A percentile compares a stretch with the other conserved stretches of the same genome.
Conservation (phyloP, 2,113 vertebrate genomes). For the Tympanuchus pallidicinctus region DNA sequence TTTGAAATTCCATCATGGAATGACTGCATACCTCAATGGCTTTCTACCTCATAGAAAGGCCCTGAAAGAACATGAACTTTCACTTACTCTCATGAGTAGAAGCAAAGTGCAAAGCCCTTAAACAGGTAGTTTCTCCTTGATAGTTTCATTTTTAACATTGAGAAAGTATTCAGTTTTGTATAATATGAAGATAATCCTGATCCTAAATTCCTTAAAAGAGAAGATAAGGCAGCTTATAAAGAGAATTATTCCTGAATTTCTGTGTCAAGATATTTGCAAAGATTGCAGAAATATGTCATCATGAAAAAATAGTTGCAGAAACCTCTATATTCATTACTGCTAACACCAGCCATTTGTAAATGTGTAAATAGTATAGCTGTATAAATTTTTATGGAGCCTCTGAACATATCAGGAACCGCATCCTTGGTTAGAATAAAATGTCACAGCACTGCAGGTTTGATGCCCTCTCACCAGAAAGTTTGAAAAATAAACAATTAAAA, state of each 20-base stretch:
- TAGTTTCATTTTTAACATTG: neutral
- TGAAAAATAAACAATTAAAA: slow-evolving; percentile 61
- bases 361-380: slow-evolving; percentile 11
- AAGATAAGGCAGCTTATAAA: neutral
- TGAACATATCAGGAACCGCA: slow-evolving; percentile 42
- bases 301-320: slow-evolving; percentile 45
- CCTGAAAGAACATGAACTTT: slow-evolving; percentile 3
- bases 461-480: slow-evolving; percentile 53
- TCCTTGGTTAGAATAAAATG: slow-evolving; percentile 38
- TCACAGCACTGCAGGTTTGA: slow-evolving; percentile 42
- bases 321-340: slow-evolving; percentile 54
- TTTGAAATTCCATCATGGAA: slow-evolving; percentile 28
- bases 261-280: slow-evolving; percentile 1
- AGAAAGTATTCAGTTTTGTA: neutral
- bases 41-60: neutral
- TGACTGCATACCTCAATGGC: neutral
- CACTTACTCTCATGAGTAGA: neutral
- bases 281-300: slow-evolving; percentile 11
- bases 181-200: neutral
- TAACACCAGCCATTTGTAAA: slow-evolving; percentile 57
- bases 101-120: slow-evolving; percentile 17
- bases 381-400: slow-evolving; percentile 39
- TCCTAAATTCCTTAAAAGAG: neutral
- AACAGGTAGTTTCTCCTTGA: neutral
- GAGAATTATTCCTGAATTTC: neutral